phyloP scores from a whole-genome alignment of 1,140 invertebrate genomes.

The Drosophila bocki region DNA sequence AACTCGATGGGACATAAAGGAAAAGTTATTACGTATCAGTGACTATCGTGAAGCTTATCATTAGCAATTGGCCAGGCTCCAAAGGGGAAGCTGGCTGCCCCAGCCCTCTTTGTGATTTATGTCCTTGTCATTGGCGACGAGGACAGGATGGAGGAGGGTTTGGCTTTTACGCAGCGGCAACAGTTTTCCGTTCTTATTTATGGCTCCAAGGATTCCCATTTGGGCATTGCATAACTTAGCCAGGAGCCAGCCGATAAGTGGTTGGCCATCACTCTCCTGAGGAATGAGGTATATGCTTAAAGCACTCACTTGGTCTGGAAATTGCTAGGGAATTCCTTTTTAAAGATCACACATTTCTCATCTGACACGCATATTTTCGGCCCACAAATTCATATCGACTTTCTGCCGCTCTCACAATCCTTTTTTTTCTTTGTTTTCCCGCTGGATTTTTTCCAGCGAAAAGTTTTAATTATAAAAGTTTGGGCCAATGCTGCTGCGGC shows the following conservation, averaged over 20 bases:
- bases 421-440: slow-evolving; percentile 25
- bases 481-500: slow-evolving; percentile 38
- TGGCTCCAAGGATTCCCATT: slow-evolving; percentile 42
- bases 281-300: slow-evolving; percentile 14
- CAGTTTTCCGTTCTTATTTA: slow-evolving; percentile 47
- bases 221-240: slow-evolving; percentile 48
- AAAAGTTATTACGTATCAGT: slow-evolving; percentile 26
- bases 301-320: neutral
- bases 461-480: slow-evolving; percentile 80
- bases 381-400: slow-evolving; percentile 55
- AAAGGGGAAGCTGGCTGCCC: slow-evolving; percentile 2
- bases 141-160: neutral
- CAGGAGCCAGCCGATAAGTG: slow-evolving; percentile 35
- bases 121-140: slow-evolving; percentile 27
- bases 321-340: slow-evolving; percentile 2
- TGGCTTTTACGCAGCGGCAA: slow-evolving; percentile 49
- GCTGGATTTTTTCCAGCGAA: slow-evolving; percentile 53
- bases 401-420: slow-evolving; percentile 11
- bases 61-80: slow-evolving; percentile 35
- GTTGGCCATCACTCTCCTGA: slow-evolving; percentile 20
- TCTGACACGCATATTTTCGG: slow-evolving; percentile 34
- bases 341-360: slow-evolving; percentile 27
- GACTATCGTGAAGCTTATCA: slow-evolving; percentile 37
- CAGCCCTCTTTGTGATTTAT: slow-evolving; percentile 43
- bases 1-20: slow-evolving; percentile 9